Base-by-base conservation (phyloP, 2,888 invertebrate species). In the Geophilus truncorum region DNA sequence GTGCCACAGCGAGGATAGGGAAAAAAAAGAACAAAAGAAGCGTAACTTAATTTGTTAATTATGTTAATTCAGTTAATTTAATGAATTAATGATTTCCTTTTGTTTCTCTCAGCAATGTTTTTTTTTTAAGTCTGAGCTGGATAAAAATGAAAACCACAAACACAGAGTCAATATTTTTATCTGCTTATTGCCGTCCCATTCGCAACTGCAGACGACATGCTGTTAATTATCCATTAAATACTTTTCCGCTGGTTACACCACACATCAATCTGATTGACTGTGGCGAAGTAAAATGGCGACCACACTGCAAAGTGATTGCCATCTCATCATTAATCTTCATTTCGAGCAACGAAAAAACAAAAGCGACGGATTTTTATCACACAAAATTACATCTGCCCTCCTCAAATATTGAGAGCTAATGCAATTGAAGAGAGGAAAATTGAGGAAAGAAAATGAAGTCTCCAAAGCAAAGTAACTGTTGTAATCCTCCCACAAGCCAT, bases 201-300 rank as follows among this genome's bases (percentile, higher is more conserved):
- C 70, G n/a, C 70, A 70, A 70, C 25, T 23, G 70, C 70, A 70
- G 70, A 70, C 70, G 70, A 70, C 70, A 70, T n/a, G 28, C 12
- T 70, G 70, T 70, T 70, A 70, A 70, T 70, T 70, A 70, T 70
- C 70, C 70, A 70, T 70, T 70, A 70, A 70, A 70, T 70, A 70
- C 70, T 70, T 70, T 70, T 70, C 70, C 70, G 28, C 70, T 70
- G 70, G 70, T 70, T 70, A 70, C 70, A 70, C 70, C 70, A 70
- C 70, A 70, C 70, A 70, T 70, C 70, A 70, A 70, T 70, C 70
- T 70, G 70, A 70, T 70, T 70, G 70, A 70, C 28, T 70, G 70
- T 70, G 70, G 70, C 70, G 28, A 51, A 70, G 70, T 70, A 70
- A 70, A 70, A 70, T 23, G 70, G 70, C 70, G 70, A 70, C 70